Evolutionary conservation across 2,113 vertebrate genomes (phyloP), one percentile per base, ranked within the genome.

Genomic region (Conger conger): DNA sequence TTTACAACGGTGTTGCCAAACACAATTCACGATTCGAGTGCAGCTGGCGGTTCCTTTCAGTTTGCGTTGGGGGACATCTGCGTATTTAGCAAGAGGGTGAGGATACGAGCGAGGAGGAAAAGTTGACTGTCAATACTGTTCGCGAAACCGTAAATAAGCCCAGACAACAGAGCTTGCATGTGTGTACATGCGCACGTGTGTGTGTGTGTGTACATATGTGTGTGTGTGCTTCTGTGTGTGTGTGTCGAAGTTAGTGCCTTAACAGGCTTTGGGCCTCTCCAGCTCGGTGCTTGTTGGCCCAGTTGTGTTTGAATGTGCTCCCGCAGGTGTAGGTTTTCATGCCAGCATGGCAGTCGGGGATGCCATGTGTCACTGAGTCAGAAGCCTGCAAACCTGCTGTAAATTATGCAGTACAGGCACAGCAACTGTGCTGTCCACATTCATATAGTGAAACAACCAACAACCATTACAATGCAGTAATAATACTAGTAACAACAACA

Each of bases 331-430:
- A 13, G 27, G n/a, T 13, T 33, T 73, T 50, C 17, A 16, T 82
- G 53, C 80, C 80, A 82, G 80, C 40, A 4, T 57, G 50, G 17
- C 80, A 82, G n/a, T 36, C 53, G 36, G 80, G 80, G 50, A 57
- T 37, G 35, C 80, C n/a, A 82, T 57, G 80, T 82, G 53, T 82
- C 80, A 80, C 79, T n/a, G 79, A 30, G 40, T n/a, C 23, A 82
- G 50, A 82, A 33, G 20, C 80, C 30, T 35, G 33, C 53, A 82
- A 4, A 35, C 80, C 53, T 36, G 80, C 80, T 30, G 57, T 63
- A 63, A 3, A 63, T 50, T 50, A 50, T 50, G 45, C 45, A 50
- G 45, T 15, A 13, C 45, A 15, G 45, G 57, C 18, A 27, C 18
- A 63, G 57, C 20, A 27, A 27, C 23, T 27, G 20, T 57, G 15